Conservation (phyloP, 2,797 vertebrate genomes). For the Coluber constrictor region DNA sequence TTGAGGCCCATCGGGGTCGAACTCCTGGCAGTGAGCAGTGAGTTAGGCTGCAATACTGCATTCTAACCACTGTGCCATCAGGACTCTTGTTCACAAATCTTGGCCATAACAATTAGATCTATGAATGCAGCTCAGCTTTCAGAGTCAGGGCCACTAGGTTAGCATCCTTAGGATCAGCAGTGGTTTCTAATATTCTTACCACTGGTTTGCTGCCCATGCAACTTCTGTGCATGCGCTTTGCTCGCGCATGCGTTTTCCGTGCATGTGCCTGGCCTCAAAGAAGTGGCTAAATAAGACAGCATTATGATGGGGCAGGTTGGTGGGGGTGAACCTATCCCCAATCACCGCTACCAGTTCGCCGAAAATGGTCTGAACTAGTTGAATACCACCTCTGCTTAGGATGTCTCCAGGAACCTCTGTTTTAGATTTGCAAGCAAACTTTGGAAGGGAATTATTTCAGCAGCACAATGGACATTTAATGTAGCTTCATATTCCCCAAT, state of each 20-base stretch:
- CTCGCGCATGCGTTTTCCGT: rapidly evolving
- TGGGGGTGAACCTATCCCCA: too few relatives aligned
- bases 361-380: too few relatives aligned
- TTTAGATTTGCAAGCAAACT: neutral
- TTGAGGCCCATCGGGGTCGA: neutral
- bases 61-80: neutral
- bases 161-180: neutral
- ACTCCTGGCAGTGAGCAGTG: neutral
- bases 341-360: too few relatives aligned
- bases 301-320: too few relatives aligned
- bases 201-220: too few relatives aligned
- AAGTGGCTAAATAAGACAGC: too few relatives aligned
- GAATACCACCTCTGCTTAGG: neutral
- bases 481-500: neutral
- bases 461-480: neutral
- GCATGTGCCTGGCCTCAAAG: too few relatives aligned
- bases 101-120: neutral
- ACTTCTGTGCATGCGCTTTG: too few relatives aligned
- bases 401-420: neutral
- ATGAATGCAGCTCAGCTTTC: neutral
- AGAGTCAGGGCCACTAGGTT: too few relatives aligned
- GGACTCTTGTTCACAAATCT: neutral
- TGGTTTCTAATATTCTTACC: too few relatives aligned
- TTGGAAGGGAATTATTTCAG: neutral
- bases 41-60: neutral